Base-by-base conservation (phyloP, 2,113 vertebrate genomes). In the Dunckerocampus dactyliophorus region DNA sequence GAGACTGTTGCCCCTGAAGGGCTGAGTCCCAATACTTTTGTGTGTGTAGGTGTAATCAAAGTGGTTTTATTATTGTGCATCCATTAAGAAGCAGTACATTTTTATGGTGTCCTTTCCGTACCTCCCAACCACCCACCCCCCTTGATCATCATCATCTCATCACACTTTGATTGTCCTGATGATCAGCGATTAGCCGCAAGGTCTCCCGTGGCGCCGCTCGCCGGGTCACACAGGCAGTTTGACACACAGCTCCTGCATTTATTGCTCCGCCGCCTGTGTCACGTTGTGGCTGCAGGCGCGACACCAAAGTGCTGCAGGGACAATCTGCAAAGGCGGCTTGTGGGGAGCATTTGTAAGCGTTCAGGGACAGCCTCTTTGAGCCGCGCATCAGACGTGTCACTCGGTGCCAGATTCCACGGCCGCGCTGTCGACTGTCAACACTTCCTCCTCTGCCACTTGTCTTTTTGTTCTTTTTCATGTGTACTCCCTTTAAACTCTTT, bases 91-190 rank as follows among this genome's bases (percentile, higher is more conserved):
- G 31, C 31, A 34, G 31, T 34, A 5, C 24, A n/a, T 28, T 28
- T 28, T 28, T 28, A 28, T 28, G 24, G n/a, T n/a, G n/a, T n/a
- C n/a, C n/a, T n/a, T n/a, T n/a, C n/a, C n/a, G n/a, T n/a, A n/a
- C 5, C 50, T 72, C 49, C 60, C 28, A 48, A 34, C 12, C 43
- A 19, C 34, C 17, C 64, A 60, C 47, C 13, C 20, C 19, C 61
- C 49, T 21, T 19, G 24, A 21, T 58, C 56, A 7, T 65, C 22
- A 65, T 16, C 63, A 54, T 50, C 59, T 28, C 24, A 28, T 28
- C 53, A 46, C 43, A 52, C 16, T 52, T 52, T 42, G 48, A 46
- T 11, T 45, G 54, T 49, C 43, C 16, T 22, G n/a, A 15, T 59
- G 62, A 62, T 48, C 15, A 0, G 11, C 43, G 22, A 52, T 61